Percentiles rank a stretch among this genome's conserved stretches.
These are phyloP conservation scores for Parnassius glacialis DNA, from an alignment of 2,888 invertebrate species.

Conservation along the genomic window DNA sequence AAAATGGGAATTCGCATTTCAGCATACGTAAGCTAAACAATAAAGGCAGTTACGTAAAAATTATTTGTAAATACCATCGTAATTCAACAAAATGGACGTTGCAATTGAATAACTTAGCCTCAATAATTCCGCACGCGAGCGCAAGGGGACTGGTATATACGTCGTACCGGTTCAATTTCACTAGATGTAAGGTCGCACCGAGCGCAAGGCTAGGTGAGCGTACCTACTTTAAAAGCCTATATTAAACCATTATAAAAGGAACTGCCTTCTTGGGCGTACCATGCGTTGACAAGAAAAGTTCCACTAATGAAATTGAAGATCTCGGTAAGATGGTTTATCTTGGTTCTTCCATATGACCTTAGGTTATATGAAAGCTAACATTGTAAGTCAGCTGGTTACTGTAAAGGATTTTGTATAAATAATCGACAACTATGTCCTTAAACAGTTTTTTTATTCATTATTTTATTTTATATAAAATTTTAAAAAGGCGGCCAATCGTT, in stretches of 20 bases:
- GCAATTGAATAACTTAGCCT: constrained; percentile 43
- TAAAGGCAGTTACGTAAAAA: neutral
- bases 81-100: constrained; percentile 31
- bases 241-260: constrained; percentile 28
- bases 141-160: constrained; percentile 45
- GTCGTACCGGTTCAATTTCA: constrained; percentile 72
- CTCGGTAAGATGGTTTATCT: constrained; percentile 21
- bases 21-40: neutral
- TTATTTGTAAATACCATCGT: neutral
- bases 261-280: constrained; percentile 7
- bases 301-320: constrained; percentile 19
- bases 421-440: neutral
- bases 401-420: constrained; percentile 13
- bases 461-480: too few species aligned
- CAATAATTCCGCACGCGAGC: constrained; percentile 42
- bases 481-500: too few species aligned
- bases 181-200: constrained; percentile 69
- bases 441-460: too few species aligned
- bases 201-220: constrained; percentile 72
- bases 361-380: constrained; percentile 17
- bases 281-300: constrained; percentile 6
- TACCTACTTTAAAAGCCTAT: constrained; percentile 33
- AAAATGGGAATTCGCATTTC: neutral
- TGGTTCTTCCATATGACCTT: constrained; percentile 20
- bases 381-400: constrained; percentile 14